These are phyloP conservation scores for Rhagium mordax DNA, from an alignment of 2,888 invertebrate species.

Conservation along the genomic window DNA sequence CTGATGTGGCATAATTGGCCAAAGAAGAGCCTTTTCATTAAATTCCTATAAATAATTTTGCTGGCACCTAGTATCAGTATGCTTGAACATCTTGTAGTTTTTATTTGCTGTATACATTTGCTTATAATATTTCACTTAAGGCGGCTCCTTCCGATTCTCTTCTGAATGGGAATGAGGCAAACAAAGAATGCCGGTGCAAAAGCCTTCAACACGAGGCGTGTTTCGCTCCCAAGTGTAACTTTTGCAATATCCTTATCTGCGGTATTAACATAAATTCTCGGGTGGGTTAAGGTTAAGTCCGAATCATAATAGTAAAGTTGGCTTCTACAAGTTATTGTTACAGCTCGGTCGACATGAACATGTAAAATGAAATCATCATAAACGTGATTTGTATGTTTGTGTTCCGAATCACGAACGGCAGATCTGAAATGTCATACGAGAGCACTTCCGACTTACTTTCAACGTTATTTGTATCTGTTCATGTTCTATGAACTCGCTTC, in stretches of 20 bases:
- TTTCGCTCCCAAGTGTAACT: slow-evolving; percentile 20
- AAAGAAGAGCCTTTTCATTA: too few species aligned
- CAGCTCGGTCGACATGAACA: slow-evolving; percentile 60
- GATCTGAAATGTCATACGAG: slow-evolving; percentile 59
- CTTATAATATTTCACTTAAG: too few species aligned
- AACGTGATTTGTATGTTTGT: slow-evolving; percentile 65
- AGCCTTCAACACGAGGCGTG: slow-evolving; percentile 1
- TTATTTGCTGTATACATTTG: too few species aligned
- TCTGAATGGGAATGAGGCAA: neutral
- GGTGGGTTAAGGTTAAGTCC: slow-evolving; percentile 58
- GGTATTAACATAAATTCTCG: slow-evolving; percentile 48
- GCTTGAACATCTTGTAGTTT: too few species aligned
- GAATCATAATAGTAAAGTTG: slow-evolving; percentile 59
- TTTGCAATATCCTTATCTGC: slow-evolving; percentile 13
- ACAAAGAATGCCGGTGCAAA: slow-evolving; percentile 5
- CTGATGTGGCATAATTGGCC: too few species aligned
- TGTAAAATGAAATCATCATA: slow-evolving; percentile 67
- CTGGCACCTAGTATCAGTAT: too few species aligned
- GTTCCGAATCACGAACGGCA: slow-evolving; percentile 63
- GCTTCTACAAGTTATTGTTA: slow-evolving; percentile 61
- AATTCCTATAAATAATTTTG: too few species aligned
- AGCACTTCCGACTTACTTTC: slow-evolving; percentile 62
- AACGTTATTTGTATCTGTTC: slow-evolving; percentile 52
- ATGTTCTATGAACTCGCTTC: slow-evolving; percentile 46
- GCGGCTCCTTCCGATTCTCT: too few species aligned